Percentiles rank a stretch among this genome's conserved stretches.
Conservation (phyloP, 1,140 invertebrate genomes). For the Drosophila kurseongensis region DNA sequence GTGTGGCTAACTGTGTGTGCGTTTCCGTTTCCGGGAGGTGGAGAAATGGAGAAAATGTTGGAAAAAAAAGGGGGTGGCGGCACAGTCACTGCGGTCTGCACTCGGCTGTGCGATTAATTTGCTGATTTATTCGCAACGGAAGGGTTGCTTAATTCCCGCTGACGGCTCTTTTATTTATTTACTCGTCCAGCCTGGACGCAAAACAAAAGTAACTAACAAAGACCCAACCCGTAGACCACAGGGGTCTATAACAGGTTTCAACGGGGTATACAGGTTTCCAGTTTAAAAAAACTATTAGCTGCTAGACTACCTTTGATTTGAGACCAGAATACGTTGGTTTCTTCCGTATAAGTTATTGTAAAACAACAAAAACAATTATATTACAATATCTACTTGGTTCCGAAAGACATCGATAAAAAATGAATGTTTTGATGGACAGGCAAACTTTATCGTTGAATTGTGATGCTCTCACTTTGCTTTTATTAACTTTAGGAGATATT, state of each 20-base stretch:
- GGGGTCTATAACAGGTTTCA: too few relatives aligned
- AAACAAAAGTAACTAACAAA: slow-evolving; percentile 34
- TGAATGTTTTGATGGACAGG: too few relatives aligned
- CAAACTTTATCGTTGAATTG: too few relatives aligned
- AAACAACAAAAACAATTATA: too few relatives aligned
- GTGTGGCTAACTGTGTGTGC: slow-evolving; percentile 76
- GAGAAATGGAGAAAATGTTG: neutral
- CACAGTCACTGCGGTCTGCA: slow-evolving; percentile 52
- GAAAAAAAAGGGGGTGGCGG: neutral
- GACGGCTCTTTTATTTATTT: slow-evolving; percentile 67
- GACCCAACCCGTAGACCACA: neutral
- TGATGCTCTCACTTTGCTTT: too few relatives aligned
- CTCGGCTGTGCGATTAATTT: slow-evolving; percentile 67
- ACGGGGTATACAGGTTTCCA: neutral
- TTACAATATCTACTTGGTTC: too few relatives aligned
- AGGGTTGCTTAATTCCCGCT: slow-evolving; percentile 78
- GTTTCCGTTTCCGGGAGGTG: slow-evolving; percentile 66
- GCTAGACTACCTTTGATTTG: too few relatives aligned
- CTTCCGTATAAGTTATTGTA: too few relatives aligned
- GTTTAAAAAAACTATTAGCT: neutral
- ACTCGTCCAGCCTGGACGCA: slow-evolving; percentile 26
- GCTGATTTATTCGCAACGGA: slow-evolving; percentile 82
- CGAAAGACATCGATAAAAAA: too few relatives aligned
- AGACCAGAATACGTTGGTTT: too few relatives aligned
- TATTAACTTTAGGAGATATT: neutral